Evolutionary conservation across 2,797 vertebrate species (phyloP).

Genomic region (Pangasius djambal): DNA sequence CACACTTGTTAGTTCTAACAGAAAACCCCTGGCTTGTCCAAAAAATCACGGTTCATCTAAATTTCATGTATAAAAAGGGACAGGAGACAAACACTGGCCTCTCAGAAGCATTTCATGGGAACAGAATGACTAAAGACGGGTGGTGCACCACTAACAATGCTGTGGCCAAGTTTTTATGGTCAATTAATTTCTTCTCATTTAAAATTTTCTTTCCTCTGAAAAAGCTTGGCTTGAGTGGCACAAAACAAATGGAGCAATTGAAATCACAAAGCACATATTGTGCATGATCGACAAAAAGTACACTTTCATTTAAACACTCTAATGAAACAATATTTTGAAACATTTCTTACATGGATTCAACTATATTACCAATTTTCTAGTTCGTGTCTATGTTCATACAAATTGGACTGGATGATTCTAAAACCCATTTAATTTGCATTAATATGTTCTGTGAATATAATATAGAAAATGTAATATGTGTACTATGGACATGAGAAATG

Average conservation of each 20-base stretch:
- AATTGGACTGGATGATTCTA: not conserved
- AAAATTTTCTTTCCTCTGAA: constrained; percentile 65
- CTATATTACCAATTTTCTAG: not conserved
- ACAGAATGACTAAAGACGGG: constrained; percentile 73
- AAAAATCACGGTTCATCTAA: constrained; percentile 35
- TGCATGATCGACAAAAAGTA: constrained; percentile 17
- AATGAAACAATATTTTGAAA: not conserved
- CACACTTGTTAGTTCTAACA: constrained; percentile 29
- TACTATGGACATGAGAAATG: not conserved
- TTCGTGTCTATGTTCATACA: not conserved
- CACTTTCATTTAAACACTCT: constrained; percentile 29
- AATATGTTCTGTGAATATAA: not conserved
- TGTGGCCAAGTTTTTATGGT: constrained; percentile 75
- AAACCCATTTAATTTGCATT: not conserved
- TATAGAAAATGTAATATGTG: not conserved
- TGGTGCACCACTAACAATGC: constrained; percentile 78
- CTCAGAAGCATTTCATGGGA: constrained; percentile 69
- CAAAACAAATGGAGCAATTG: constrained; percentile 21
- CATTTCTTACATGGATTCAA: constrained; percentile 3
- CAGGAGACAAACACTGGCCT: constrained; percentile 35
- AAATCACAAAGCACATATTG: constrained; percentile 24
- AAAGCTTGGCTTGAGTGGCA: constrained; percentile 32
- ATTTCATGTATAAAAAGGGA: constrained; percentile 35
- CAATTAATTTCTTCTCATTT: constrained; percentile 77
- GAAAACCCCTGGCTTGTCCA: constrained; percentile 11